Evolutionary conservation across 2,888 invertebrate species (phyloP).

Genomic region (Syrphus vitripennis): DNA sequence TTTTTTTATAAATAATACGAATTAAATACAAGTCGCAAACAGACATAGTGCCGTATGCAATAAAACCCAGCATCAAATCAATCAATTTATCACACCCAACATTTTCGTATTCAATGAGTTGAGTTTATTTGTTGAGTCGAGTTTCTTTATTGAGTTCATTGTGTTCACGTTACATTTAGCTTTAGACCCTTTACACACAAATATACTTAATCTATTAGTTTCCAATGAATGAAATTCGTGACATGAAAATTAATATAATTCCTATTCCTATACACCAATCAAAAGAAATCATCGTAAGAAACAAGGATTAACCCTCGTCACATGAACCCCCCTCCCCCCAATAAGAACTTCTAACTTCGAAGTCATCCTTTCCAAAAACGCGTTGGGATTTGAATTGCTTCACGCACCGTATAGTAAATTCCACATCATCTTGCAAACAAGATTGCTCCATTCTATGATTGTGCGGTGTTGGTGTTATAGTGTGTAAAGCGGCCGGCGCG

Average conservation of each 20-base stretch:
- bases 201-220: neutral
- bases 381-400: constrained; percentile 20
- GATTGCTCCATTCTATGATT: constrained; percentile 4
- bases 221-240: constrained; percentile 19
- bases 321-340: constrained; percentile 32
- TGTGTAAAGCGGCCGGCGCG: neutral
- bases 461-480: neutral
- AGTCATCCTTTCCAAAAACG: neutral
- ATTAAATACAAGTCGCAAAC: neutral
- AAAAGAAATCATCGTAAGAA: constrained; percentile 38
- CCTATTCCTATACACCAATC: too few species aligned
- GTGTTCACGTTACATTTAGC: neutral
- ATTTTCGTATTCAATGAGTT: neutral
- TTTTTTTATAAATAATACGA: neutral
- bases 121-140: too few species aligned
- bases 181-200: neutral
- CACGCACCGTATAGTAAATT: constrained; percentile 34
- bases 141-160: neutral
- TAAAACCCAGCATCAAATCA: neutral
- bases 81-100: neutral
- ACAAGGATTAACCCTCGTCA: constrained; percentile 58
- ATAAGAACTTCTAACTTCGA: neutral
- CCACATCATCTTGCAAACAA: neutral
- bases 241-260: constrained; percentile 61
- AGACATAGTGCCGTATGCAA: neutral